Evolutionary conservation across 2,888 invertebrate genomes (phyloP).

Genomic region (Venustoraphidia nigricollis): DNA sequence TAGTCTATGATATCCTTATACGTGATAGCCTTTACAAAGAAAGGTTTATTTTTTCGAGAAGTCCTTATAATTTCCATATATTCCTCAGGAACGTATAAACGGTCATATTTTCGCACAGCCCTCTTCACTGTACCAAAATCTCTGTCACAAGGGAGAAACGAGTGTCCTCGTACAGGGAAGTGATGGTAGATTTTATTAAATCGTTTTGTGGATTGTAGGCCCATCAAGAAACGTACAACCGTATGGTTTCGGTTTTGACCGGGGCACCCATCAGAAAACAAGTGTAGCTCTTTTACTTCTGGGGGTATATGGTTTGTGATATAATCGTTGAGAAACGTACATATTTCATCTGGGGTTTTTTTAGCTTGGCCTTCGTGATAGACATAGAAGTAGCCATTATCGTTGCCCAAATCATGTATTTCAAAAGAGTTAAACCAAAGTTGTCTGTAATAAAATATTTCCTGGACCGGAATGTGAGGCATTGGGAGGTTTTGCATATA

Average conservation of each 20-base stretch:
- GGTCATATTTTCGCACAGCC: slow-evolving; percentile 3
- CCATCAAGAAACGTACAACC: slow-evolving; percentile 6
- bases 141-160: slow-evolving; percentile 11
- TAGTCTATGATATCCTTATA: too few relatives aligned
- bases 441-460: slow-evolving; percentile 14
- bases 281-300: slow-evolving; percentile 7
- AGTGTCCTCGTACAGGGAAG: slow-evolving; percentile 11
- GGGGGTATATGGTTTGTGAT: slow-evolving; percentile 6
- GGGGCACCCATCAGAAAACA: slow-evolving; percentile 10
- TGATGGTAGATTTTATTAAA: slow-evolving; percentile 9
- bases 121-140: slow-evolving; percentile 10
- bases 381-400: slow-evolving; percentile 8
- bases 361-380: slow-evolving; percentile 12
- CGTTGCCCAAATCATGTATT: slow-evolving; percentile 11
- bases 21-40: too few relatives aligned
- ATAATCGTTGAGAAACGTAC: slow-evolving; percentile 6
- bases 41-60: background rate
- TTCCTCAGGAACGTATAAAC: background rate
- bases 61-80: background rate
- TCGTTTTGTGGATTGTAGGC: slow-evolving; percentile 7
- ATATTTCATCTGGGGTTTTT: slow-evolving; percentile 9
- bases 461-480: slow-evolving; percentile 14
- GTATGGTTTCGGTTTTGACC: slow-evolving; percentile 12
- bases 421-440: slow-evolving; percentile 13
- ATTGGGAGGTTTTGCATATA: slow-evolving; percentile 16